Conservation (phyloP, 2,888 invertebrate species). For the Elegia similella region DNA sequence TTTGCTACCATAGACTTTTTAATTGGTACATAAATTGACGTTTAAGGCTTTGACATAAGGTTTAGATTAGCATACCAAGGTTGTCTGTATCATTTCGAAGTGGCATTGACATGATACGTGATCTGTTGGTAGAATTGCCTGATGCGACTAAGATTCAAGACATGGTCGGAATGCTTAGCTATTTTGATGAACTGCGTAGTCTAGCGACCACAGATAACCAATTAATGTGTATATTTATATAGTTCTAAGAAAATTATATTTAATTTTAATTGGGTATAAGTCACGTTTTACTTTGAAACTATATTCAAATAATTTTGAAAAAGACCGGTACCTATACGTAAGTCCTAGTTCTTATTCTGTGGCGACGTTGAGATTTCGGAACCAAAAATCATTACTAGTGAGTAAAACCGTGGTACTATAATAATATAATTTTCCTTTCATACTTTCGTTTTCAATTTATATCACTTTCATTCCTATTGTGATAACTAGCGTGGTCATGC, state of each 20-base stretch:
- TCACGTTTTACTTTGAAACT: neutral
- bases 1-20: conserved; percentile 34
- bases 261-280: neutral
- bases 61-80: conserved; percentile 20
- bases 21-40: conserved; percentile 6
- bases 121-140: conserved; percentile 24
- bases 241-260: neutral
- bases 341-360: no score
- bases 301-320: neutral
- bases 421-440: neutral
- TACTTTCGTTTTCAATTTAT: conserved; percentile 29
- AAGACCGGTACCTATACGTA: no score
- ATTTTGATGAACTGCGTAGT: neutral
- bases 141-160: conserved; percentile 12
- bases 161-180: conserved; percentile 1
- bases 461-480: conserved; percentile 28
- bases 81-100: conserved; percentile 22
- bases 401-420: neutral
- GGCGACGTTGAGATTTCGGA: neutral
- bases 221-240: neutral
- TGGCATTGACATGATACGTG: conserved; percentile 59
- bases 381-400: neutral
- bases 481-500: conserved; percentile 4
- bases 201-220: neutral
- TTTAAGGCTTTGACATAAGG: conserved; percentile 19